Conservation (phyloP, 1,140 invertebrate genomes). For the Achatina immaculata region DNA sequence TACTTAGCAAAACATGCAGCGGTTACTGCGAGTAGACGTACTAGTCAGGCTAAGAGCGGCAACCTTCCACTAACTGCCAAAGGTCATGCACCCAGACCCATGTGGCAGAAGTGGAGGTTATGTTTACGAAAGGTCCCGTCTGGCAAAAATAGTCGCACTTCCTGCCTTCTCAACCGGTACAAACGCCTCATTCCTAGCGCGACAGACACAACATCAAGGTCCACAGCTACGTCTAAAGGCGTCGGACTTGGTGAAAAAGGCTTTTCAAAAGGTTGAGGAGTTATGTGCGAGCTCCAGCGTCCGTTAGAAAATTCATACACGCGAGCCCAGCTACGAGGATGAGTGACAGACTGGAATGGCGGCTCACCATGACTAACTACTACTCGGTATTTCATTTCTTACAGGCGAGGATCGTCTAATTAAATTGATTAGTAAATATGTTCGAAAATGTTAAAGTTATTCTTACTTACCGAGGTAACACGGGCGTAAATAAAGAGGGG, state of each 20-base stretch:
- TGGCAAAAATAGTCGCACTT: slow-evolving; percentile 19
- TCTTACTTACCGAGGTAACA: not conserved
- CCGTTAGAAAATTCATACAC: slow-evolving; percentile 32
- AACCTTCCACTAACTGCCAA: slow-evolving; percentile 55
- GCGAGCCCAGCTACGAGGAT: slow-evolving; percentile 17
- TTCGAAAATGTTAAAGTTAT: not conserved
- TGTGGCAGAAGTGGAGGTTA: slow-evolving; percentile 55
- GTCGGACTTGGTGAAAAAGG: too few species aligned
- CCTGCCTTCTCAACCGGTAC: slow-evolving; percentile 12
- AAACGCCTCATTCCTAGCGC: not conserved
- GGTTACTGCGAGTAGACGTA: too few species aligned
- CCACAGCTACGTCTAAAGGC: too few species aligned
- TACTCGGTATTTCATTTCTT: not conserved
- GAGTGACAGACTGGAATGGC: slow-evolving; percentile 30
- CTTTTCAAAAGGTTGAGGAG: too few species aligned
- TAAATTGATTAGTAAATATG: not conserved
- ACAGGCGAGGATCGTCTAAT: not conserved
- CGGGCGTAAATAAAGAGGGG: slow-evolving; percentile 18
- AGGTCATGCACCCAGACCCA: slow-evolving; percentile 65
- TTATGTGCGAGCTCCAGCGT: not conserved
- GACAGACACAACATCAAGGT: too few species aligned
- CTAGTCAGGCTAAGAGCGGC: too few species aligned
- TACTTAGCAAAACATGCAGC: too few species aligned
- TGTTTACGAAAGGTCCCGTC: slow-evolving; percentile 52
- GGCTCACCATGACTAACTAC: slow-evolving; percentile 26